Conservation (phyloP, 2,113 vertebrate genomes). For the Cercocebus atys region DNA sequence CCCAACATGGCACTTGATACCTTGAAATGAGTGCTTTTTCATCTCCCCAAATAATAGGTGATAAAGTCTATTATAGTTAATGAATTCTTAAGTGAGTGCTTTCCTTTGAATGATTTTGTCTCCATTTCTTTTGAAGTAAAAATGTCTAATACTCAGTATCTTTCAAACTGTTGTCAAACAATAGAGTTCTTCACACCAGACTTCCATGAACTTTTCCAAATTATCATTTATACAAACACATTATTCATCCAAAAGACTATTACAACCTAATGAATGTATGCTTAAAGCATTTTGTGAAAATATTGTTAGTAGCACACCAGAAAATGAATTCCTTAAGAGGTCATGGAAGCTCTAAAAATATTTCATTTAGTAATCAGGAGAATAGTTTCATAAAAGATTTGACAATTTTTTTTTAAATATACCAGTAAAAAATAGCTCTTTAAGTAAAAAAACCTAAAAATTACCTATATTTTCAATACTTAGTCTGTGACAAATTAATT, state of each 20-base stretch:
- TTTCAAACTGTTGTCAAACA: slow-evolving; percentile 43
- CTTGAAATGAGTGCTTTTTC: not conserved
- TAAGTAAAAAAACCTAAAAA: slow-evolving; percentile 41
- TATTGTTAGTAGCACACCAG: not conserved
- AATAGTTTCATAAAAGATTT: slow-evolving; percentile 2
- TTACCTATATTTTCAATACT: slow-evolving; percentile 45
- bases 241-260: slow-evolving; percentile 35
- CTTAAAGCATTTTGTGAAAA: slow-evolving; percentile 16
- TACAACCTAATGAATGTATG: not conserved
- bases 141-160: not conserved
- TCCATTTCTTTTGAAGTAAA: slow-evolving; percentile 48
- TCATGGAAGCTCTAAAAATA: slow-evolving; percentile 25
- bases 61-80: not conserved
- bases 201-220: slow-evolving; percentile 54
- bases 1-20: not conserved
- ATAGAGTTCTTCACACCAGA: slow-evolving; percentile 28
- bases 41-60: not conserved
- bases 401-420: slow-evolving; percentile 1
- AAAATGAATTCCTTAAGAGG: slow-evolving; percentile 11
- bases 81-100: not conserved
- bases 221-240: slow-evolving; percentile 22
- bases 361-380: slow-evolving; percentile 9
- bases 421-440: not conserved
- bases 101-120: slow-evolving; percentile 33
- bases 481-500: slow-evolving; percentile 52